Evolutionary conservation across 2,888 invertebrate genomes (phyloP).

Genomic region (Meiosimyza decipiens): DNA sequence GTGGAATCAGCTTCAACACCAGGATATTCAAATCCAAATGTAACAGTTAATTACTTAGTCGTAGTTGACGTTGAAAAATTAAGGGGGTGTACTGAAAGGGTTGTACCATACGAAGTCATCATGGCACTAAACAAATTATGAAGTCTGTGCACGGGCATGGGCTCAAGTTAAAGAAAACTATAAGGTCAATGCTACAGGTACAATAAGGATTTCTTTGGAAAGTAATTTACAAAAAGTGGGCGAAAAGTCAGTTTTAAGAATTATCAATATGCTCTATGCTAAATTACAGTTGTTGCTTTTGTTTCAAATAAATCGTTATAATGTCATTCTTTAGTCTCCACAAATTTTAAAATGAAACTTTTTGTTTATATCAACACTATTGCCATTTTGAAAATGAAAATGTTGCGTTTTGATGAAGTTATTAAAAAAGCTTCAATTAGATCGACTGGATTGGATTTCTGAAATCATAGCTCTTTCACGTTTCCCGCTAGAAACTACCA

Average conservation of each 20-base stretch:
- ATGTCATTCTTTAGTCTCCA: too few species aligned
- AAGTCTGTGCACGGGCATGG: not conserved
- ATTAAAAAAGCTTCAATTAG: too few species aligned
- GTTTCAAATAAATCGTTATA: too few species aligned
- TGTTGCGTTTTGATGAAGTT: too few species aligned
- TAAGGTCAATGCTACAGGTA: not conserved
- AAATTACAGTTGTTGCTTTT: too few species aligned
- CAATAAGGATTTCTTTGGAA: not conserved
- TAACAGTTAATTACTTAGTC: slow-evolving; percentile 26
- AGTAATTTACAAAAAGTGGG: not conserved
- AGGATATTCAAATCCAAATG: slow-evolving; percentile 32
- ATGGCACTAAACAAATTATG: slow-evolving; percentile 22
- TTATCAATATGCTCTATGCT: too few species aligned
- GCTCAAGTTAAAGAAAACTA: not conserved
- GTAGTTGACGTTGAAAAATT: not conserved
- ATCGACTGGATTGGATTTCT: too few species aligned
- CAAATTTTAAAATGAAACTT: too few species aligned
- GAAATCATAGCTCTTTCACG: too few species aligned
- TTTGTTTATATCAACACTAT: too few species aligned
- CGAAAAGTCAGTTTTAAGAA: not conserved
- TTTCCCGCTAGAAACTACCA: too few species aligned
- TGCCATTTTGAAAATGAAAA: too few species aligned
- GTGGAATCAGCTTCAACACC: not conserved
- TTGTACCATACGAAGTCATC: slow-evolving; percentile 29
- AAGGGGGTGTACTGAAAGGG: slow-evolving; percentile 31